Base-by-base conservation (phyloP, 2,888 invertebrate genomes). In the Rhamnusium bicolor region DNA sequence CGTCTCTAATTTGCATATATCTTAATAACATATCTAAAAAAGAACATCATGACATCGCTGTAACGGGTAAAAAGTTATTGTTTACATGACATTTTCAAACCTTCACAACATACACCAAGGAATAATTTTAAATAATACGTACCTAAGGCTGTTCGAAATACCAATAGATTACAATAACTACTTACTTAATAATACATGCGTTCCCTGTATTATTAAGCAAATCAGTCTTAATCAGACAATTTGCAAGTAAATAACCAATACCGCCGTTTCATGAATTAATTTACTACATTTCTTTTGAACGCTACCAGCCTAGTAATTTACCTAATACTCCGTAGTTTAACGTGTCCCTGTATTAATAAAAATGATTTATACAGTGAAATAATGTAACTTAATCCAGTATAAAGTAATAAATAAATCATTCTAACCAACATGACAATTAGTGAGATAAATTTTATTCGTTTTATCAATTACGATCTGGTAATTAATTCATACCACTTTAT, bases 321-420 rank as follows among this genome's bases (percentile, higher is more conserved):
- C 32, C 51, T 53, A 65, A 32, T 29, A 12, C 53, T 53, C 54
- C 14, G 65, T 29, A 29, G n/a, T 12, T 46, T 14, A 27, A 1
- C 40, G 46, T 72, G 62, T 58, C 47, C n/a, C 58, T 19, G 47
- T 49, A 47, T 61, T 63, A 71, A 71, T 67, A 71, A 71, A 73
- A 74, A 71, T 74, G 71, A 74, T 71, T 74, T 69, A 74, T 74
- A 29, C 53, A 16, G 65, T 16, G 51, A 53, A 68, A 71, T 68
- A 69, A 65, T 65, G 69, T 63, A 73, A 74, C 71, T 74, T 69
- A 68, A 71, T 71, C 68, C 66, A 58, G 70, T 71, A 62, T 62
- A 68, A 67, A 63, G 67, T 56, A 24, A 71, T 47, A 47, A 54
- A 71, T 75, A 69, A 75, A 73, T 73, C 75, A 70, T 75, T 24